Percentiles rank a stretch among this genome's conserved stretches.
phyloP scores from a whole-genome alignment of 2,797 vertebrate species.

The Crax fasciolata region DNA sequence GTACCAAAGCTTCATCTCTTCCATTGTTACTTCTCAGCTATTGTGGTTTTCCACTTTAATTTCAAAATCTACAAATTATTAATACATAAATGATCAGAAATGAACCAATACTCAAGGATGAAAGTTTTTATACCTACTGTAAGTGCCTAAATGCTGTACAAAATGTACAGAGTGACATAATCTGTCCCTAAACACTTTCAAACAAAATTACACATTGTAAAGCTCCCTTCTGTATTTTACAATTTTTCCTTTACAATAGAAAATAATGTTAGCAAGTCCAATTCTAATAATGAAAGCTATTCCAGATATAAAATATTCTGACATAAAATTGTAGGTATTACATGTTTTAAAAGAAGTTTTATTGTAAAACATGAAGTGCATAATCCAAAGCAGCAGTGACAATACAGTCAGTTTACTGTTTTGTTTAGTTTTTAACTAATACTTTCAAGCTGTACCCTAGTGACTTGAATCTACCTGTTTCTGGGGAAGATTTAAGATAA shows the following conservation, averaged over 20 bases:
- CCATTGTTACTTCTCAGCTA: background rate
- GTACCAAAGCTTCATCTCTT: background rate
- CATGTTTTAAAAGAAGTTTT: background rate
- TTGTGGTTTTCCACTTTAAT: background rate
- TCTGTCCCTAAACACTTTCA: background rate
- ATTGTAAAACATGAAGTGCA: background rate
- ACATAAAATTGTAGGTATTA: background rate
- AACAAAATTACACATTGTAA: background rate
- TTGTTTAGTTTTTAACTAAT: background rate
- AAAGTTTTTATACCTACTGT: background rate
- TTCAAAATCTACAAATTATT: background rate
- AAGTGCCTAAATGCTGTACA: background rate
- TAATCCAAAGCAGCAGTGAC: background rate
- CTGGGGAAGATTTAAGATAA: background rate
- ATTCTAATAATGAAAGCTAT: background rate
- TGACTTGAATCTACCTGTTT: background rate
- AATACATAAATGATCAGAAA: background rate
- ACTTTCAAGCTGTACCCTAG: background rate
- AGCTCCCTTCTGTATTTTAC: background rate
- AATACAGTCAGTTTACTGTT: background rate
- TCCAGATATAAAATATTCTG: background rate
- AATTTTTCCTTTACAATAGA: background rate
- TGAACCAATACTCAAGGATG: background rate
- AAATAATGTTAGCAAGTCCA: background rate
- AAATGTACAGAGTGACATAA: background rate